These are phyloP conservation scores for Eretmocerus hayati DNA, from an alignment of 2,888 invertebrate species.

Conservation along the genomic window DNA sequence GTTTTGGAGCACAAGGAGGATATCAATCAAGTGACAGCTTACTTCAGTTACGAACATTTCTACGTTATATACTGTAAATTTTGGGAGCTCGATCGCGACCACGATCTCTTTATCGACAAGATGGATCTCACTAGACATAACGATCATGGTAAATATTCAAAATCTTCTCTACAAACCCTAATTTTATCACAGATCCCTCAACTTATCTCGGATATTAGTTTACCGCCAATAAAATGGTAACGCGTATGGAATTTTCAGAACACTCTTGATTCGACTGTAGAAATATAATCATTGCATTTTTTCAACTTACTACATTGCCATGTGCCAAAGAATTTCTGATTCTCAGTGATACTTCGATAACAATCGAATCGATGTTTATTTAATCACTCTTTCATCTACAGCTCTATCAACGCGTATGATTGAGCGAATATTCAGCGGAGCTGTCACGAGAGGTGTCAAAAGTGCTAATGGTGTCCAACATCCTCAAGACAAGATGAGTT, in stretches of 20 bases:
- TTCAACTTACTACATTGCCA: too few relatives aligned
- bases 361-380: too few relatives aligned
- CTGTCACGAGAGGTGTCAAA: constrained; percentile 76
- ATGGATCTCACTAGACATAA: constrained; percentile 91
- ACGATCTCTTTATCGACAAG: constrained; percentile 92
- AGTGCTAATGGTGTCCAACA: constrained; percentile 35
- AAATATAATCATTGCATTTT: too few relatives aligned
- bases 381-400: constrained; percentile 46
- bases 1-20: constrained; percentile 92
- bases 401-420: constrained; percentile 95
- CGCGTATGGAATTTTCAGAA: too few relatives aligned
- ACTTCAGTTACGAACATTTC: constrained; percentile 97
- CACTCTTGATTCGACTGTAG: too few relatives aligned
- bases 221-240: too few relatives aligned
- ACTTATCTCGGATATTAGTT: too few relatives aligned
- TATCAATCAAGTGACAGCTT: constrained; percentile 88
- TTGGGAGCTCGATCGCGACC: constrained; percentile 98
- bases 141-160: constrained; percentile 92
- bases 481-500: constrained; percentile 78
- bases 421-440: constrained; percentile 94
- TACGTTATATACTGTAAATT: constrained; percentile 99
- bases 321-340: too few relatives aligned
- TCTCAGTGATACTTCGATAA: too few relatives aligned
- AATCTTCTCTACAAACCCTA: too few relatives aligned
- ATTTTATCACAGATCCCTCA: too few relatives aligned